Evolutionary conservation across 2,113 vertebrate genomes (phyloP).

Genomic region (Vimba vimba): DNA sequence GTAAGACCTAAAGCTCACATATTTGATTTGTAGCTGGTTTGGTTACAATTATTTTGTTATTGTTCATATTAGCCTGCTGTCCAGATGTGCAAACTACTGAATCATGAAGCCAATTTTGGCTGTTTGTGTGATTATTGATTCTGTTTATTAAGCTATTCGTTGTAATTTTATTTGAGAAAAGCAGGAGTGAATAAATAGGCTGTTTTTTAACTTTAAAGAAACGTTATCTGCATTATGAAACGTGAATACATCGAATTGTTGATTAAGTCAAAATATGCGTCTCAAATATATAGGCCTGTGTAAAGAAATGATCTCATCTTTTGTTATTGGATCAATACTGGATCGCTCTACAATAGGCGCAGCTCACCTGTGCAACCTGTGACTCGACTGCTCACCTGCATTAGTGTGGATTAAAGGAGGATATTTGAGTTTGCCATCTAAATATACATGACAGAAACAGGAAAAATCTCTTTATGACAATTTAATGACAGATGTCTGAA

Average conservation of each 20-base stretch:
- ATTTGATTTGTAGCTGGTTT: neutral
- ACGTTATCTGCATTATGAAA: neutral
- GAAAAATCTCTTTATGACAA: neutral
- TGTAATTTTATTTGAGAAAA: neutral
- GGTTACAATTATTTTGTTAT: neutral
- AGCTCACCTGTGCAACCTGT: constrained; percentile 67
- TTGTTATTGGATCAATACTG: constrained; percentile 62
- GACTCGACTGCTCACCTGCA: constrained; percentile 58
- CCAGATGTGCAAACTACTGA: neutral
- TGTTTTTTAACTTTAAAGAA: neutral
- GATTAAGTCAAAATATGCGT: neutral
- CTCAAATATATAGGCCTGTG: neutral
- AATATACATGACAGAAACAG: neutral
- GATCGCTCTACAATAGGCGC: constrained; percentile 22
- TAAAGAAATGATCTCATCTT: constrained; percentile 68
- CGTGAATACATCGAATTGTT: neutral
- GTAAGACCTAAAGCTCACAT: neutral
- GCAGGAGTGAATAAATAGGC: neutral
- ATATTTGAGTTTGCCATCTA: neutral
- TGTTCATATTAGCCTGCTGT: neutral
- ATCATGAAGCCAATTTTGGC: neutral
- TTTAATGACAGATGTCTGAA: neutral
- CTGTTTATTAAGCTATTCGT: neutral
- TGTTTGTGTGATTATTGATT: neutral
- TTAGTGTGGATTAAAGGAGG: neutral